These are phyloP conservation scores for Nasalis larvatus DNA, from an alignment of 2,113 vertebrate species.

Conservation along the genomic window DNA sequence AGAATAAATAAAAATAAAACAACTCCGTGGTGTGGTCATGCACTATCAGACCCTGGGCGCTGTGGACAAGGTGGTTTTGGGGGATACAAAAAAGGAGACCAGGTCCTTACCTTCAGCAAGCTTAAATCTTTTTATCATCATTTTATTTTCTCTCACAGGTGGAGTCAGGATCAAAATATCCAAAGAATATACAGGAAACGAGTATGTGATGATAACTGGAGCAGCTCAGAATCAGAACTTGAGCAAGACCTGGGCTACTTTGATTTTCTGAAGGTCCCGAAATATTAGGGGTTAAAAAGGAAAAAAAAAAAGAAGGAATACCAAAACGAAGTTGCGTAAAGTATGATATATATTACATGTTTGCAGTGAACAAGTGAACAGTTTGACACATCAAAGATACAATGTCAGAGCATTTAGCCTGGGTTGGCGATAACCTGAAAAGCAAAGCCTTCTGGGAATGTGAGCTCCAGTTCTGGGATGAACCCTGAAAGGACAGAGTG, in stretches of 20 bases:
- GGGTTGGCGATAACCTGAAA: accelerated
- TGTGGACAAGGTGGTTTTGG: background rate
- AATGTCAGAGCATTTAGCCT: background rate
- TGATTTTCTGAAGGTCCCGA: background rate
- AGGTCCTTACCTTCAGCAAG: background rate
- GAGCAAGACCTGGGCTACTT: background rate
- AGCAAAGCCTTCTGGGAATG: background rate
- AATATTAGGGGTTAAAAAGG: background rate
- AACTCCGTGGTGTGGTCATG: background rate
- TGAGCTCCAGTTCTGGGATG: background rate
- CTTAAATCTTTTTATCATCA: background rate
- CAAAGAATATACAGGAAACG: background rate
- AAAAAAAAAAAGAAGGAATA: background rate
- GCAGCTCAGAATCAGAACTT: background rate
- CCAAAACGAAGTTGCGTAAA: background rate
- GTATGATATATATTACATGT: background rate
- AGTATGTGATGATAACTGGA: accelerated
- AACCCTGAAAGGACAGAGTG: background rate
- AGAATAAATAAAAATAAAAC: background rate
- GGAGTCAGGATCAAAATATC: background rate
- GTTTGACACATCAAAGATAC: background rate
- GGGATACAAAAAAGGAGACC: background rate
- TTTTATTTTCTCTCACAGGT: background rate
- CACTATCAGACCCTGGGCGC: accelerated
- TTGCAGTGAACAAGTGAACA: background rate